Percentiles rank a stretch among this genome's conserved stretches.
These are phyloP conservation scores for Chamaetylas fuelleborni DNA, from an alignment of 2,113 vertebrate species.

Conservation along the genomic window DNA sequence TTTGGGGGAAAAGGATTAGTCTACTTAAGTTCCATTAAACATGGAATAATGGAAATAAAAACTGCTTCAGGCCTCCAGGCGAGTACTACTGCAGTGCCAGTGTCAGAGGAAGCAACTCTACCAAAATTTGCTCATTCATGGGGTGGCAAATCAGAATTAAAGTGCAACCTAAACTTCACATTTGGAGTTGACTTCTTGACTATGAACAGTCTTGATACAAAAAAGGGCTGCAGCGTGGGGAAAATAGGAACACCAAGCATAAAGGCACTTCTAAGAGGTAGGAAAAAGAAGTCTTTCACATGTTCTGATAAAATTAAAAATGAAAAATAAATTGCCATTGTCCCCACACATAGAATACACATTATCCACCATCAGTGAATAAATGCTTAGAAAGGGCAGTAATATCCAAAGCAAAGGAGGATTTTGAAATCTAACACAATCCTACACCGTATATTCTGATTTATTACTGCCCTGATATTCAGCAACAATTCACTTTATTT, in stretches of 20 bases:
- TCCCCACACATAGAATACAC: fast-evolving
- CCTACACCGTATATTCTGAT: background rate
- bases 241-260: background rate
- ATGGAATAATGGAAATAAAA: background rate
- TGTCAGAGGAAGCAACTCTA: background rate
- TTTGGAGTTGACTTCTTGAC: background rate
- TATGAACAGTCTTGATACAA: fast-evolving
- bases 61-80: background rate
- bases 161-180: background rate
- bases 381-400: background rate
- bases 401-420: background rate
- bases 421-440: background rate
- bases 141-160: background rate
- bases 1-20: background rate
- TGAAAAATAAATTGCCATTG: background rate
- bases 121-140: background rate
- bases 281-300: background rate
- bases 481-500: background rate
- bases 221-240: background rate
- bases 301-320: background rate
- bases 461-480: background rate
- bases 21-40: background rate
- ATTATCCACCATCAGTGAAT: background rate
- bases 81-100: background rate
- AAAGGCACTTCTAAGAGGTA: fast-evolving